Conservation (phyloP, 2,888 invertebrate genomes). For the Onchidella celtica region DNA sequence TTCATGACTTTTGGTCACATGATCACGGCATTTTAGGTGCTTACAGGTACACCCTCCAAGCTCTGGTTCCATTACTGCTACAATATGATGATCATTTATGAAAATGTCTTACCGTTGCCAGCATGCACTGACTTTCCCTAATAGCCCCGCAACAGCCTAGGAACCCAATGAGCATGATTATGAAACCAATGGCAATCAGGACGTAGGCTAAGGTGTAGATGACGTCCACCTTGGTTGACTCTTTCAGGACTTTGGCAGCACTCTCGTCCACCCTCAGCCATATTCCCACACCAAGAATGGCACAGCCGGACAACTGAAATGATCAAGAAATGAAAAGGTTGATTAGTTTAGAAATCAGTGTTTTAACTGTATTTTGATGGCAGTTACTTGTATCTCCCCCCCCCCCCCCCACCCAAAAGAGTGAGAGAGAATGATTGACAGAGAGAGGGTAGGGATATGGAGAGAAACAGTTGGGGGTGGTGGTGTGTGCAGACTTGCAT, state of each 20-base stretch:
- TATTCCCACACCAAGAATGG: slow-evolving; percentile 86
- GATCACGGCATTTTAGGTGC: too few relatives aligned
- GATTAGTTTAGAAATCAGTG: background rate
- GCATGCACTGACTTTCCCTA: slow-evolving; percentile 88
- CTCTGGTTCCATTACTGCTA: too few relatives aligned
- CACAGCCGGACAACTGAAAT: slow-evolving; percentile 87
- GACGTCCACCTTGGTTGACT: slow-evolving; percentile 84
- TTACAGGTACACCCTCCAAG: too few relatives aligned
- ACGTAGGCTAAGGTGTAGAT: slow-evolving; percentile 87
- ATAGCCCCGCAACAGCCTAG: slow-evolving; percentile 92
- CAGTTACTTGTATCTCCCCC: background rate
- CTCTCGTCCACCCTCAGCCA: slow-evolving; percentile 88
- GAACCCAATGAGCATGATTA: slow-evolving; percentile 89
- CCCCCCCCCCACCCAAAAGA: slow-evolving; percentile 3
- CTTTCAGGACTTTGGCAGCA: slow-evolving; percentile 86
- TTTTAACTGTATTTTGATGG: background rate
- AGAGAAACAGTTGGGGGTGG: too few relatives aligned
- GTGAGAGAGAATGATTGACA: slow-evolving; percentile 30
- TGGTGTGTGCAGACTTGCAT: too few relatives aligned
- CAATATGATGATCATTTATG: too few relatives aligned
- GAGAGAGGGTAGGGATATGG: slow-evolving; percentile 3
- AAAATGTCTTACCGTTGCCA: slow-evolving; percentile 88
- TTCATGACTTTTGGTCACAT: too few relatives aligned
- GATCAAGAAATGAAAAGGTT: background rate
- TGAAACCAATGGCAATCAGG: slow-evolving; percentile 86